Evolutionary conservation across 2,797 vertebrate species (phyloP), one percentile per base, ranked within the genome.

Genomic region (Gorsachius magnificus): DNA sequence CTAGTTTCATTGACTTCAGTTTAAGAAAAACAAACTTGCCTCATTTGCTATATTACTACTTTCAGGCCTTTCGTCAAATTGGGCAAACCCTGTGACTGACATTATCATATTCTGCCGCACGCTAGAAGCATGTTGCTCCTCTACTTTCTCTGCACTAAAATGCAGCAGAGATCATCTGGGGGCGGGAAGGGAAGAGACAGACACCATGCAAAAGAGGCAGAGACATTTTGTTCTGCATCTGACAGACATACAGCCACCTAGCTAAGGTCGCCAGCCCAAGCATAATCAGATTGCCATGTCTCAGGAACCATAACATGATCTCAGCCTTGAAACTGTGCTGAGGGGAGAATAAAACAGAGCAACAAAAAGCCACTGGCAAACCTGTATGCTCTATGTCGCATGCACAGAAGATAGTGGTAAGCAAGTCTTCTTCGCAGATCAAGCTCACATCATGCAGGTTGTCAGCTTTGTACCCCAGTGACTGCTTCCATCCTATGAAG

Each of bases 361-460:
- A 31, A 29, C 0, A 16, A 85, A 41, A 36, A 50, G 8, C 1
- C 19, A 48, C 48, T 28, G 20, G 24, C 74, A 89, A 96, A 99
- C 99, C 99, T 99, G 97, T 97, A 58, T 94, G 98, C 46, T 98
- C 97, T 12, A 96, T 93, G 93, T 99, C 99, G 46, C 98, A 99
- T 0, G 98, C 98, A 53, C 97, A 98, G 97, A 99, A 99, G 93
- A 99, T 98, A 6, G 98, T 98, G 43, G 99, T 98, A 26, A 99
- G 97, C 24, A 99, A 94, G 77, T 99, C 98, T 89, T 99, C 99
- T 61, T 99, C 99, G 48, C 98, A 98, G 94, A 99, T 98, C 41
- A 99, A 93, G 72, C 97, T 98, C 79, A 98, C 94, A 7, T 99
- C 97, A 1, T 96, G 74, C 58, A 90, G 84, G 3, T 57, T 96